A percentile compares a stretch with the other conserved stretches of the same genome.
Conservation (phyloP, 2,888 invertebrate genomes). For the Gastracanthus pulcherrimus region DNA sequence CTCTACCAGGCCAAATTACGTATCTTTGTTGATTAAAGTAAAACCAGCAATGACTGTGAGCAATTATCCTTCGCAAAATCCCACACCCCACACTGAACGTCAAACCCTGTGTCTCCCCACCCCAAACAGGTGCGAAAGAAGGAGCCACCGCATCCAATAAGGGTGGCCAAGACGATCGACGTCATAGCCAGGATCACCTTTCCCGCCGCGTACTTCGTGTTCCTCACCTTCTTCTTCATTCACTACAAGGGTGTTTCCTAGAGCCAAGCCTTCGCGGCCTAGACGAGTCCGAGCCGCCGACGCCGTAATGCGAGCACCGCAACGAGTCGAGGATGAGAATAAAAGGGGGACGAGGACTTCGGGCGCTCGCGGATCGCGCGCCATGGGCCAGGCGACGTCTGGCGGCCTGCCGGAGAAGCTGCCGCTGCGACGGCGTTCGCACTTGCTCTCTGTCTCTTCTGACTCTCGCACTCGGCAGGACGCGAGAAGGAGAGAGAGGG, state of each 20-base stretch:
- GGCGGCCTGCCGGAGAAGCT: slow-evolving; percentile 1
- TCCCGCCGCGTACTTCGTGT: slow-evolving; percentile 94
- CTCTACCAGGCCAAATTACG: too few relatives aligned
- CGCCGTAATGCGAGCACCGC: neutral
- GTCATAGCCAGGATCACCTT: slow-evolving; percentile 96
- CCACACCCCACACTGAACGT: neutral
- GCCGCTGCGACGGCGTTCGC: neutral
- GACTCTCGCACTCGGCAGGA: too few relatives aligned
- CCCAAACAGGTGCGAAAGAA: slow-evolving; percentile 89
- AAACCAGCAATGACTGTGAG: neutral
- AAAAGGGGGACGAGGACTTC: neutral
- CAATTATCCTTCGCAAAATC: neutral
- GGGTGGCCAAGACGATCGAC: slow-evolving; percentile 96
- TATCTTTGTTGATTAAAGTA: too few relatives aligned
- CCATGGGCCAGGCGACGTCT: neutral
- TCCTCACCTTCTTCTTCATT: slow-evolving; percentile 96
- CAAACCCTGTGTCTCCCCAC: neutral
- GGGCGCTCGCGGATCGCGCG: slow-evolving; percentile 1
- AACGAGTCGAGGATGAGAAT: neutral
- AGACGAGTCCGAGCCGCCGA: slow-evolving; percentile 29
- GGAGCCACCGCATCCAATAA: slow-evolving; percentile 94
- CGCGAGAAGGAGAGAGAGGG: too few relatives aligned
- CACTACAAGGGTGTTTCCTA: slow-evolving; percentile 93
- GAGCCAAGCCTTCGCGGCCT: slow-evolving; percentile 67
- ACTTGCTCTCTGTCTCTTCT: neutral